Conservation (phyloP, 2,113 vertebrate genomes). For the Centropus unirufus region DNA sequence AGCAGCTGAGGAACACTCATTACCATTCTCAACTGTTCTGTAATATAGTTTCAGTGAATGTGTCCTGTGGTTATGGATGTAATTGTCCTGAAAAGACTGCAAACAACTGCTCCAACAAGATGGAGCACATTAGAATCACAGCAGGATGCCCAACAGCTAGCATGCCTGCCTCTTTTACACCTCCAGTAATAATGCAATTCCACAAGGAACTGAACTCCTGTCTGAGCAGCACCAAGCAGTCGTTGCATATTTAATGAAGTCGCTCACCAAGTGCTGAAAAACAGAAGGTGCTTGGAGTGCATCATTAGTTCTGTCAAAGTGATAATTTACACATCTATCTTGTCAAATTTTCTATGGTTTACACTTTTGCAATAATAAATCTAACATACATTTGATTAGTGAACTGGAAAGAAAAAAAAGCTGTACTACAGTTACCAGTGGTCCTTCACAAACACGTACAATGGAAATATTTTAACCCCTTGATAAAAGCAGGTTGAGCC, state of each 20-base stretch:
- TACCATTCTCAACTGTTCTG: slow-evolving; percentile 71
- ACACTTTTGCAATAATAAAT: slow-evolving; percentile 95
- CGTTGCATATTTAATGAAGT: slow-evolving; percentile 88
- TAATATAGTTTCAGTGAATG: slow-evolving; percentile 80
- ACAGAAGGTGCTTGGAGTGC: slow-evolving; percentile 99
- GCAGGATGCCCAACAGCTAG: slow-evolving; percentile 82
- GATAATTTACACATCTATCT: slow-evolving; percentile 99
- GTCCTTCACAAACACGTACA: slow-evolving; percentile 67
- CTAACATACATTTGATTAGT: slow-evolving; percentile 87
- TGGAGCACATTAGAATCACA: slow-evolving; percentile 88
- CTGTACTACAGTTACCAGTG: slow-evolving; percentile 58
- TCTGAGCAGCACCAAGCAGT: slow-evolving; percentile 84
- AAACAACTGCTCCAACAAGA: slow-evolving; percentile 88
- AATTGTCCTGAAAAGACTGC: slow-evolving; percentile 85
- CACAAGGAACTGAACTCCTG: slow-evolving; percentile 86
- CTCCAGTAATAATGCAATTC: slow-evolving; percentile 83
- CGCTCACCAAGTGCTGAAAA: slow-evolving; percentile 83
- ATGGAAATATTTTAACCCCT: slow-evolving; percentile 74
- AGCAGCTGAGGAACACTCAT: slow-evolving; percentile 50
- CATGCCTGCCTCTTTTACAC: slow-evolving; percentile 77
- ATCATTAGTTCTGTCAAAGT: slow-evolving; percentile 99
- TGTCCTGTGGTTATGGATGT: slow-evolving; percentile 82
- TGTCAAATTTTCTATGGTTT: slow-evolving; percentile 96
- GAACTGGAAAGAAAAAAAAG: slow-evolving; percentile 79
- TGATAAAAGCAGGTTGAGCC: neutral